Base-by-base conservation (phyloP, 2,797 vertebrate genomes). In the Semotilus atromaculatus region DNA sequence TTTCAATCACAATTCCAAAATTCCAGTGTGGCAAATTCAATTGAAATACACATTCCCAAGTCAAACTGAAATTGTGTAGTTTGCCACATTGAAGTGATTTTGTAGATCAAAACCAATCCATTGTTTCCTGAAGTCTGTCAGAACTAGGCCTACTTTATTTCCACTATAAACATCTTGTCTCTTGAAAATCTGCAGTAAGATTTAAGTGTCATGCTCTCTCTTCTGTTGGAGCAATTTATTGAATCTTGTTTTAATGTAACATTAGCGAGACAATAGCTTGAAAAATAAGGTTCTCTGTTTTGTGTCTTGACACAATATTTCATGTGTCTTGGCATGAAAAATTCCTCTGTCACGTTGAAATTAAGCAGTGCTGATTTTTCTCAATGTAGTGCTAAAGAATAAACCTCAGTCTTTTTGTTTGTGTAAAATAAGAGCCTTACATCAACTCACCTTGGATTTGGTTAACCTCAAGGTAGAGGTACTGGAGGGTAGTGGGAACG, bases 401-500 rank as follows among this genome's bases (percentile, higher is more conserved):
- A 73, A 51, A 72, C 53, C 11, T 55, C 38, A 29, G 16, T 70
- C n/a, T 31, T 68, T 31, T 60, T 78, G 66, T 40, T 62, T 60
- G 7, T 34, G 3, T 81, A 36, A 67, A 18, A 72, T n/a, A 23
- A 85, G 6, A 38, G 36, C 10, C 26, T 79, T 40, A 64, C 71
- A 31, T 34, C 14, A 74, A 45, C 90, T 94, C 87, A 95, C 94
- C 95, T 91, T 91, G 86, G 89, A 96, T 96, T 45, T 92, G 55
- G 88, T 96, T 96, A 86, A 94, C 95, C 88, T 96, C 93, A 83
- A 96, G 91, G 89, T 95, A 96, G 45, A 96, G 94, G 78, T 96
- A 92, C 89, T 93, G 94, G 80, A 96, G 92, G 1, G 91, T 94
- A 82, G 75, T 91, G 26, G 94, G 93, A 38, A 96, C 93, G 0